phyloP scores from a whole-genome alignment of 1,140 invertebrate genomes.

The Drosophila navojoa region DNA sequence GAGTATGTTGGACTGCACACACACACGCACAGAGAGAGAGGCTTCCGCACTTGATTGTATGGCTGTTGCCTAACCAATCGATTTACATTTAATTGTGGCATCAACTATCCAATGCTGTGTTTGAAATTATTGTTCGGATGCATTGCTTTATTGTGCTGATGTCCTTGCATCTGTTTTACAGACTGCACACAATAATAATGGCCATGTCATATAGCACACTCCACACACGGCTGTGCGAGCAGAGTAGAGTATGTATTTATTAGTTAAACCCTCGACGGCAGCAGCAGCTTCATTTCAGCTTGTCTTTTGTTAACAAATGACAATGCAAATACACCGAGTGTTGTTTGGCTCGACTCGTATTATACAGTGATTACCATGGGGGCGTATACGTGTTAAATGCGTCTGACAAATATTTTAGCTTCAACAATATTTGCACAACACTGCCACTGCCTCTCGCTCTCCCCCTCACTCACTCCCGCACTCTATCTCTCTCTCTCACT shows the following conservation, averaged over 20 bases:
- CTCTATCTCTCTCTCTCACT: background rate
- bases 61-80: constrained; percentile 22
- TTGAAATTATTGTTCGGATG: constrained; percentile 47
- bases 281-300: constrained; percentile 53
- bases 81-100: constrained; percentile 53
- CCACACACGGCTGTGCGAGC: constrained; percentile 5
- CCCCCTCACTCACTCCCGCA: background rate
- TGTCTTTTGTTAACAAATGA: constrained; percentile 75
- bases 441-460: constrained; percentile 1
- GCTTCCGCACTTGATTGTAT: constrained; percentile 16
- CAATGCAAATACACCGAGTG: constrained; percentile 70
- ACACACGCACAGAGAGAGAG: background rate
- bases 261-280: constrained; percentile 68
- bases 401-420: constrained; percentile 70
- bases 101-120: constrained; percentile 44
- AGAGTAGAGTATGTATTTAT: constrained; percentile 59
- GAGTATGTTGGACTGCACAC: constrained; percentile 21
- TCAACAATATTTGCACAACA: constrained; percentile 63
- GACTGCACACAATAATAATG: constrained; percentile 28
- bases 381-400: constrained; percentile 79
- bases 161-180: constrained; percentile 17
- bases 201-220: constrained; percentile 35
- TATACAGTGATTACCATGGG: constrained; percentile 79
- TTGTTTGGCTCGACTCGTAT: constrained; percentile 59
- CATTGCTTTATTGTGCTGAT: constrained; percentile 31